Conservation (phyloP, 2,888 invertebrate genomes). For the Drosophila phalerata region DNA sequence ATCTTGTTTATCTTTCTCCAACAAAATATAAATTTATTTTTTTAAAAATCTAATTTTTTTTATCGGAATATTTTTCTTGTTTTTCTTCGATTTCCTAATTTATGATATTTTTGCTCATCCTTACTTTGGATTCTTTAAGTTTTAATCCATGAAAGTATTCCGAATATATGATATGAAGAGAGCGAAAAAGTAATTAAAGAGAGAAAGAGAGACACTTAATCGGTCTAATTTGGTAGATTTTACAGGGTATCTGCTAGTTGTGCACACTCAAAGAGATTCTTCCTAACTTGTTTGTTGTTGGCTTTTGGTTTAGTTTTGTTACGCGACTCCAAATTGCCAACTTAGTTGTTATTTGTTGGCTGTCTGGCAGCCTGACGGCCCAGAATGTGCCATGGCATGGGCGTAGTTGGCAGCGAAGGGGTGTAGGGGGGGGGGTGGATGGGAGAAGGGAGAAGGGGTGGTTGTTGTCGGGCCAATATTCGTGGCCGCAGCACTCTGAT, state of each 20-base stretch:
- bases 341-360: conserved; percentile 78
- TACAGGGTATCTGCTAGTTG: neutral
- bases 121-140: no score
- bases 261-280: neutral
- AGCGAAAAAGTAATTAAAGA: neutral
- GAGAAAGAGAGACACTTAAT: neutral
- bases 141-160: no score
- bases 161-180: no score
- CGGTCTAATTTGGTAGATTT: neutral
- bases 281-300: conserved; percentile 10
- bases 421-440: neutral
- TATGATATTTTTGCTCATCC: no score
- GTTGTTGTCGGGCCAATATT: conserved; percentile 60
- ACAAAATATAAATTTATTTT: no score
- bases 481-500: conserved; percentile 74
- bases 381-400: conserved; percentile 33
- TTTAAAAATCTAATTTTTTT: no score
- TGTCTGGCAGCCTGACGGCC: conserved; percentile 63
- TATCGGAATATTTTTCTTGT: no score
- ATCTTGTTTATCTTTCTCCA: no score
- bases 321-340: conserved; percentile 75
- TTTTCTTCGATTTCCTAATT: no score
- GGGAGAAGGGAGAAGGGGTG: neutral
- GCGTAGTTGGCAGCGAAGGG: neutral
- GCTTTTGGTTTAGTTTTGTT: conserved; percentile 47